Evolutionary conservation across 1,140 invertebrate genomes (phyloP).

Genomic region (Pseudomyrmex dendroicus): DNA sequence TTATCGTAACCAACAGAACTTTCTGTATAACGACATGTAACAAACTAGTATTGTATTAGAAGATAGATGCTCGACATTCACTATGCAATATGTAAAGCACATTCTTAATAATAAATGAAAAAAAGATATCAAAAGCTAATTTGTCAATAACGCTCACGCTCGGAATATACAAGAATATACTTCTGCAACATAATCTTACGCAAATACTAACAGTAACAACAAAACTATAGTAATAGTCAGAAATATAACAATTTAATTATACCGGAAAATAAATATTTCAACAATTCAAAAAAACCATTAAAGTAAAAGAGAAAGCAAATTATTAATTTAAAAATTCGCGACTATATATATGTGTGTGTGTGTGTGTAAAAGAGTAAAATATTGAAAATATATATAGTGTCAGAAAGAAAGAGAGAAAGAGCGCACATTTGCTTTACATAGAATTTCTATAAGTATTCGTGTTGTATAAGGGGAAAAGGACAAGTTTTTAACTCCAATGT

Average conservation of each 20-base stretch:
- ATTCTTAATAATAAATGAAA: conserved; percentile 70
- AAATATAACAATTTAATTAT: conserved; percentile 17
- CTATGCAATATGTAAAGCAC: conserved; percentile 70
- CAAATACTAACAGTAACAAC: conserved; percentile 22
- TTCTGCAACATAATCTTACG: not conserved
- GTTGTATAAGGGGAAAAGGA: not conserved
- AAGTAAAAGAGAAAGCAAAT: no score
- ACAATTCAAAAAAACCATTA: no score
- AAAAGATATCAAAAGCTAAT: conserved; percentile 4
- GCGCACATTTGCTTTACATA: conserved; percentile 12
- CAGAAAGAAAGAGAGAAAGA: conserved; percentile 2
- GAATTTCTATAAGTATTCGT: not conserved
- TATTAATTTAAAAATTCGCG: no score
- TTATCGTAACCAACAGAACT: conserved; percentile 63
- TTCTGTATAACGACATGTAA: conserved; percentile 34
- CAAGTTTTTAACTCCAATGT: conserved; percentile 7
- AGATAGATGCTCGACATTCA: conserved; percentile 60
- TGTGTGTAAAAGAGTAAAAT: no score
- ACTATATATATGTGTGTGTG: no score
- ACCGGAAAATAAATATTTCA: not conserved
- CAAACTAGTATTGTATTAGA: conserved; percentile 45
- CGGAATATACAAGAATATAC: not conserved
- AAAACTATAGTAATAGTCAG: not conserved
- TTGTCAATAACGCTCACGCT: not conserved
- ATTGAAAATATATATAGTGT: not conserved